Evolutionary conservation across 2,797 vertebrate species (phyloP).

Genomic region (Pelodytes ibericus): DNA sequence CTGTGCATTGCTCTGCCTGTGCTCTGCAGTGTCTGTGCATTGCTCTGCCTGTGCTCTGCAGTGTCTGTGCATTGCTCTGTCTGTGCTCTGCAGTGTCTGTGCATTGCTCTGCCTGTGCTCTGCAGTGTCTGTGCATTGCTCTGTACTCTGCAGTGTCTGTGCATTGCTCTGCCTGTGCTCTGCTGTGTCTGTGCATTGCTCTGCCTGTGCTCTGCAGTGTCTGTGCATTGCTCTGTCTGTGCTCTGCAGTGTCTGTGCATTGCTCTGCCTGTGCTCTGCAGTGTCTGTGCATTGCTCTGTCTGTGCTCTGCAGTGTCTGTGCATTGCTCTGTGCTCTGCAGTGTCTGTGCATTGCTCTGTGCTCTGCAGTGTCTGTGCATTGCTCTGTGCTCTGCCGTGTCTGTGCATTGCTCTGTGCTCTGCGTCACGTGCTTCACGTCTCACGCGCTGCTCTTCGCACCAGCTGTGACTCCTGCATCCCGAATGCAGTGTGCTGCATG

Average conservation of each 20-base stretch:
- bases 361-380: background rate
- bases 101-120: background rate
- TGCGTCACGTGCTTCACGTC: background rate
- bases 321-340: background rate
- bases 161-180: too few species aligned
- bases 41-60: too few species aligned
- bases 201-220: too few species aligned
- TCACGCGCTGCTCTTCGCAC: background rate
- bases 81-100: background rate
- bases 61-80: background rate
- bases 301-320: background rate
- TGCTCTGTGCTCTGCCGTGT: conserved; percentile 1
- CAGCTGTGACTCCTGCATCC: background rate
- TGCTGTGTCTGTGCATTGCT: too few species aligned
- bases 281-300: background rate
- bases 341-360: background rate
- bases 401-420: background rate
- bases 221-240: too few species aligned
- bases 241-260: too few species aligned
- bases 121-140: background rate
- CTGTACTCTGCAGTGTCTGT: too few species aligned
- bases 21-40: too few species aligned
- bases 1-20: too few species aligned
- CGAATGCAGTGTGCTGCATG: background rate
- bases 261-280: too few species aligned